Percentiles rank a stretch among this genome's conserved stretches.
Evolutionary conservation across 1,140 invertebrate species (phyloP).

Genomic region (Trichomalopsis sarcophagae): DNA sequence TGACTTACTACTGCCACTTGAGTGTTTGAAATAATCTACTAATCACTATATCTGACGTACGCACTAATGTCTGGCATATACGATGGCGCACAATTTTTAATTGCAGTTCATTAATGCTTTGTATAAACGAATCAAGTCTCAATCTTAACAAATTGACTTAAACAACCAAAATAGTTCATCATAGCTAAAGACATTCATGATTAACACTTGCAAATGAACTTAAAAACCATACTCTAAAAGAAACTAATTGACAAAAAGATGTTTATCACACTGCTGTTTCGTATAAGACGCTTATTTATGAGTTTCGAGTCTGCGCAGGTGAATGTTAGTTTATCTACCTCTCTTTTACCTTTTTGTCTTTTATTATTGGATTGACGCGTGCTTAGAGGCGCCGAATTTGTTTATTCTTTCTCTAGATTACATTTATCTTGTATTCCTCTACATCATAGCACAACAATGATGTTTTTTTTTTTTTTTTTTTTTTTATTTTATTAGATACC

Average conservation of each 20-base stretch:
- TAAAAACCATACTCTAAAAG: slow-evolving; percentile 1
- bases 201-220: not conserved
- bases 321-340: slow-evolving; percentile 40
- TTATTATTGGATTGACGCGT: slow-evolving; percentile 17
- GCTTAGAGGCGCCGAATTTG: slow-evolving; percentile 28
- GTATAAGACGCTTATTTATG: slow-evolving; percentile 35
- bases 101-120: slow-evolving; percentile 44
- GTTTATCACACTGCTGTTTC: slow-evolving; percentile 32
- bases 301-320: slow-evolving; percentile 33
- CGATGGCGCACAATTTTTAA: slow-evolving; percentile 43
- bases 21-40: slow-evolving; percentile 46
- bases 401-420: slow-evolving; percentile 10
- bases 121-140: slow-evolving; percentile 7
- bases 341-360: slow-evolving; percentile 11
- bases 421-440: not conserved
- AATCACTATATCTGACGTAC: slow-evolving; percentile 46
- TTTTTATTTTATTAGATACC: not conserved
- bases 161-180: slow-evolving; percentile 7
- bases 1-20: slow-evolving; percentile 19
- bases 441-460: not conserved
- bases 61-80: slow-evolving; percentile 48
- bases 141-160: not conserved
- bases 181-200: slow-evolving; percentile 27
- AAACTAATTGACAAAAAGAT: slow-evolving; percentile 12
- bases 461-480: not conserved